Conservation (phyloP, 2,888 invertebrate genomes). For the Galerucella pusilla region DNA sequence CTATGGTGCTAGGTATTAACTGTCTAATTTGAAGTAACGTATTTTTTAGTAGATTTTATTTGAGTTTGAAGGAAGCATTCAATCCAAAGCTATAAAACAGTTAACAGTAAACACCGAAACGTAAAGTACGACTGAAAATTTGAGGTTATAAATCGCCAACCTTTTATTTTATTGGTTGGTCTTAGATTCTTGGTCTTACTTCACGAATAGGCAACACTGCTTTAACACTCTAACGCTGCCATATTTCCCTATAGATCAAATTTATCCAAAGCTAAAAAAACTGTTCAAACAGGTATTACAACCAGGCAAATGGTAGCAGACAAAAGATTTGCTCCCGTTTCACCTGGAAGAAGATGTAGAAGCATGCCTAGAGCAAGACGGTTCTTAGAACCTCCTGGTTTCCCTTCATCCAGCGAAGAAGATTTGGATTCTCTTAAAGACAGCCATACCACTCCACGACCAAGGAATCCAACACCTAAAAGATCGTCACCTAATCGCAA, state of each 20-base stretch:
- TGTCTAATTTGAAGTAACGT: background rate
- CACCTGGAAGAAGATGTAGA: conserved; percentile 50
- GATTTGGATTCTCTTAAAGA: conserved; percentile 39
- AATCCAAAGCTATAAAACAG: no score
- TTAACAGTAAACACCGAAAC: no score
- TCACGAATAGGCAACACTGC: no score
- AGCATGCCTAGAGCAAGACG: conserved; percentile 54
- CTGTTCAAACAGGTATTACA: conserved; percentile 41
- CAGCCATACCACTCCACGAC: conserved; percentile 27
- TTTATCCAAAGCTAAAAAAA: background rate
- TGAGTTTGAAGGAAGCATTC: background rate
- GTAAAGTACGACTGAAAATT: no score
- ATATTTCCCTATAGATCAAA: background rate
- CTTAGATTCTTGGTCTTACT: no score
- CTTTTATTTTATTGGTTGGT: no score
- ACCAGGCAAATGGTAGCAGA: conserved; percentile 42
- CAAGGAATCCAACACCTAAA: conserved; percentile 38
- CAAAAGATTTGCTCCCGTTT: conserved; percentile 37
- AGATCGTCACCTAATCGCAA: conserved; percentile 22
- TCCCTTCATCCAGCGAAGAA: conserved; percentile 54
- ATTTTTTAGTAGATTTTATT: background rate
- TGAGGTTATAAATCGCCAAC: no score
- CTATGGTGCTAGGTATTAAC: background rate
- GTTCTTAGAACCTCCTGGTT: conserved; percentile 58
- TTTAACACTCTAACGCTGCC: background rate